Base-by-base conservation (phyloP, 1,140 invertebrate genomes). In the Drosophila teissieri region DNA sequence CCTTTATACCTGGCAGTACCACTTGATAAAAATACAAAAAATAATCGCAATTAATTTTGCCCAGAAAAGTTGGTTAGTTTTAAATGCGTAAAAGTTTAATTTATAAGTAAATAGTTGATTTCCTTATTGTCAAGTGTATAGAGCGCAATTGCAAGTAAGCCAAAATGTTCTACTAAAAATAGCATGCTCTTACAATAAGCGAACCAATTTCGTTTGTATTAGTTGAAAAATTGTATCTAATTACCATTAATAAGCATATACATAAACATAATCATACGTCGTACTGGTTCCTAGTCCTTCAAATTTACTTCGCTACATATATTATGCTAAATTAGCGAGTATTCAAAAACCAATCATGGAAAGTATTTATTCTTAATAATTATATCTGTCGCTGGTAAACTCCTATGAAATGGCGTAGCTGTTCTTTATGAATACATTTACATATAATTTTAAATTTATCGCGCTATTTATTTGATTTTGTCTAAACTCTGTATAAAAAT, bases 231-330 rank as follows among this genome's bases (percentile, higher is more conserved):
- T 34, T 67, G 44, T 68, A 62, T 65, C 69, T 63, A 56, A 51
- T 53, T 69, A 70, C 54, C 40, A 61, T 56, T 55, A 46, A 46
- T 40, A 45, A 36, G 15, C 46, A 34, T 46, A 52, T 39, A 40
- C 15, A 72, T 39, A 72, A 64, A 64, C 65, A 69, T 80, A 72
- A 72, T 76, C 83, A 64, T 81, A 82, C 73, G 65, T 84, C 76
- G 73, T 89, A 89, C 80, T 80, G 80, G 84, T 88, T 88, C 83
- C 83, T 88, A 88, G 83, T 88, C 83, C 80, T 79, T 63, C 68
- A 78, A 78, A 46, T 77, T 79, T 89, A 82, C 72, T 67, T 78
- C 73, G 60, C 60, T 78, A 78, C 51, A 49, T 65, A 67, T 78
- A 54, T 78, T 78, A 78, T 65, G 60, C 56, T 62, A 86, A 79